Conservation (phyloP, 2,888 invertebrate species). For the Altica lythri region DNA sequence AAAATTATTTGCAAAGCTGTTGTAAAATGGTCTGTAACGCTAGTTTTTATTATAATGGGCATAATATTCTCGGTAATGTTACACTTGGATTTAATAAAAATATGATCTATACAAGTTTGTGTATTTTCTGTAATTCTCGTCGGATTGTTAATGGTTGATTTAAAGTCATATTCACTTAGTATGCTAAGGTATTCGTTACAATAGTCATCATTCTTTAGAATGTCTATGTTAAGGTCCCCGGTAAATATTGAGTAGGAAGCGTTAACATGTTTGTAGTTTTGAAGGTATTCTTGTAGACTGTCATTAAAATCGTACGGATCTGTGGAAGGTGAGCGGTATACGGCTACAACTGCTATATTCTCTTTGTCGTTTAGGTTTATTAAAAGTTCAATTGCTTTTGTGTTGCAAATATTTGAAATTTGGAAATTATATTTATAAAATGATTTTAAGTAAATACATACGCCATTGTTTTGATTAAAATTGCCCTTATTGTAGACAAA, state of each 20-base stretch:
- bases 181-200: constrained; percentile 4
- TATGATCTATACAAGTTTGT: constrained; percentile 1
- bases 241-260: too few relatives aligned
- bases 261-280: constrained; percentile 3
- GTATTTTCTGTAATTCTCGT: background rate
- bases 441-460: constrained; percentile 6
- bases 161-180: constrained; percentile 1
- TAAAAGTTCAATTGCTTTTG: constrained; percentile 6
- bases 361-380: background rate
- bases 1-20: too few relatives aligned
- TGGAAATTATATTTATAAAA: background rate
- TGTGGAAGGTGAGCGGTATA: constrained; percentile 14
- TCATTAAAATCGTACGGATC: constrained; percentile 6
- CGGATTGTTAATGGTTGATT: constrained; percentile 1
- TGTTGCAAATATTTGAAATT: background rate
- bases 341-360: constrained; percentile 9
- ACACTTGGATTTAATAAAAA: constrained; percentile 2
- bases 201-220: constrained; percentile 5
- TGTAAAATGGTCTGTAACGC: background rate
- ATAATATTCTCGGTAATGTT: too few relatives aligned
- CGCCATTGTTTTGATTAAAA: constrained; percentile 8
- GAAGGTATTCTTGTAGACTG: constrained; percentile 3
- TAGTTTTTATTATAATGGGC: background rate
- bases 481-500: constrained; percentile 2
- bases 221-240: constrained; percentile 6